Evolutionary conservation across 2,113 vertebrate genomes (phyloP), one percentile per base, ranked within the genome.

Genomic region (Bos indicus): DNA sequence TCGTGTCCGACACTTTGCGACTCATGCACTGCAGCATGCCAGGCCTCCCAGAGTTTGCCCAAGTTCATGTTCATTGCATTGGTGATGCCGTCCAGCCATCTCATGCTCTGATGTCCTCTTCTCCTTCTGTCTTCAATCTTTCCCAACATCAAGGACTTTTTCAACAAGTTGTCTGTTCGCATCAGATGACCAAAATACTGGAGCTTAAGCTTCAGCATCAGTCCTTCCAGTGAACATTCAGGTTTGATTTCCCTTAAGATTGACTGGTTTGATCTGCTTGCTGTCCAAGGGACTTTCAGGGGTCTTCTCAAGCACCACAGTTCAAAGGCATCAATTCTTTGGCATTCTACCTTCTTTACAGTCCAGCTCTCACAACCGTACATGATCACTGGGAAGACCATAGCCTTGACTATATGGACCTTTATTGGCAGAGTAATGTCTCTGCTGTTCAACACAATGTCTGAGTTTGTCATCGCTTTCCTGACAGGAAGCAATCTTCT

Each of bases 1-100:
- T 19, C 4, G 1, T 67, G 16, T 19, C 64, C 0, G 8, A 67
- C 33, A 67, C 16, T 59, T 59, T 67, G 33, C 0, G 0, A 67
- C 33, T 67, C 64, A 67, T 67, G 64, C 17, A 36, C 16, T 5
- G 33, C 33, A 36, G 64, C 64, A 67, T n/a, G 2, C 64, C 33
- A 36, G 33, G 64, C 64, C n/a, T 71, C 64, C n/a, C 8, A 5
- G 64, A 67, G 33, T 67, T 67, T 67, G 33, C 33, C 64, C 33
- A 67, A 67, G n/a, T 36, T 19, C 33, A 21, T 21, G 33, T 36
- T 21, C 64, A 67, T 67, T 21, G n/a, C 64, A 11, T 21, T 71
- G 64, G 64, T 71, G 64, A 36, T 71, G n/a, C 9, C n/a, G 0
- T 71, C 8, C n/a, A 36, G 64, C 64, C n/a, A 71, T 36, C n/a